These are phyloP conservation scores for Chorisops tibialis DNA, from an alignment of 2,888 invertebrate species.

Conservation along the genomic window DNA sequence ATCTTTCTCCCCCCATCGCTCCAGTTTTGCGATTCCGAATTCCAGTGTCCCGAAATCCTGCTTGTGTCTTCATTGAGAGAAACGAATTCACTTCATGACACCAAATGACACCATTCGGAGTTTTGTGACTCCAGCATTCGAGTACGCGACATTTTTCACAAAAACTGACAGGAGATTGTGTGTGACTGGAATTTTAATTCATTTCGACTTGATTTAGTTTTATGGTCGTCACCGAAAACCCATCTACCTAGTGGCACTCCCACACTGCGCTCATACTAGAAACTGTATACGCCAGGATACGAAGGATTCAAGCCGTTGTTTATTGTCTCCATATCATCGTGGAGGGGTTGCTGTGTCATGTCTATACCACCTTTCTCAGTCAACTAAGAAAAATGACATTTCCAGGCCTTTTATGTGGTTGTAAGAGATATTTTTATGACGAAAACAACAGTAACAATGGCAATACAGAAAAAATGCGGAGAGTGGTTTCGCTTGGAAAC, in stretches of 20 bases:
- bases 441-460: constrained; percentile 12
- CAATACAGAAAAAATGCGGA: constrained; percentile 11
- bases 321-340: no score
- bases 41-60: constrained; percentile 4
- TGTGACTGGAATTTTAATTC: constrained; percentile 23
- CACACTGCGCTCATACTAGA: not conserved
- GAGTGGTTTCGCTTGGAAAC: not conserved
- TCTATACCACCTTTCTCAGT: constrained; percentile 1
- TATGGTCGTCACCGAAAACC: constrained; percentile 16
- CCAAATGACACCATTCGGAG: constrained; percentile 3
- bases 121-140: not conserved
- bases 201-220: constrained; percentile 22
- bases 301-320: no score
- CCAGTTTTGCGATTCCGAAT: not conserved
- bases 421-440: constrained; percentile 21
- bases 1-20: not conserved
- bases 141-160: constrained; percentile 21
- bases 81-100: constrained; percentile 10
- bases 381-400: constrained; percentile 20
- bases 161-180: constrained; percentile 12
- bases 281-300: no score
- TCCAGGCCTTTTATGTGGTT: constrained; percentile 20
- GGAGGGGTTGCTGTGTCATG: not conserved
- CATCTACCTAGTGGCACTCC: constrained; percentile 3
- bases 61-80: constrained; percentile 8